These are phyloP conservation scores for Phthorimaea operculella DNA, from an alignment of 1,140 invertebrate genomes.

Conservation along the genomic window DNA sequence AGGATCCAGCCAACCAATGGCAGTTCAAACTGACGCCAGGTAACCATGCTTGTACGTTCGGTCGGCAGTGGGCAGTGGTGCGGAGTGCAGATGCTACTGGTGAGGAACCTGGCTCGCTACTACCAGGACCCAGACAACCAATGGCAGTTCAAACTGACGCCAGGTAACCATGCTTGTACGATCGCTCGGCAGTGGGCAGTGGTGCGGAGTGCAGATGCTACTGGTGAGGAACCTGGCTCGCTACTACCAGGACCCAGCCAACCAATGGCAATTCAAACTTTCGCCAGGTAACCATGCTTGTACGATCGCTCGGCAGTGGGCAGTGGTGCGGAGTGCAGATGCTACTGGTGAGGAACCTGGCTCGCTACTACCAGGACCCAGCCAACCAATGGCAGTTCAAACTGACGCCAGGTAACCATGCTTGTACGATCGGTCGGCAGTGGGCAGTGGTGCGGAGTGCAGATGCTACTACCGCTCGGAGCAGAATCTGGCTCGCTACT, in stretches of 20 bases:
- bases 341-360: slow-evolving; percentile 73
- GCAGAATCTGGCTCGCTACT: slow-evolving; percentile 67
- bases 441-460: slow-evolving; percentile 65
- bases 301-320: slow-evolving; percentile 74
- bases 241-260: slow-evolving; percentile 64
- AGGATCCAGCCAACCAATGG: slow-evolving; percentile 65
- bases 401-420: slow-evolving; percentile 69
- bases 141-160: slow-evolving; percentile 71
- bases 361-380: slow-evolving; percentile 65
- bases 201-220: slow-evolving; percentile 68
- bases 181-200: slow-evolving; percentile 70
- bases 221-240: slow-evolving; percentile 70
- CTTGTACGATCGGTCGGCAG: slow-evolving; percentile 74
- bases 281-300: slow-evolving; percentile 68
- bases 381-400: slow-evolving; percentile 70
- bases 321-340: slow-evolving; percentile 56
- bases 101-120: slow-evolving; percentile 69
- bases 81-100: slow-evolving; percentile 70
- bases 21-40: slow-evolving; percentile 73
- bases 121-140: slow-evolving; percentile 66
- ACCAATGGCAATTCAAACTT: slow-evolving; percentile 72
- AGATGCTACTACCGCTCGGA: slow-evolving; percentile 72
- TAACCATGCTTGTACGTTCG: slow-evolving; percentile 72
- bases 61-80: slow-evolving; percentile 64
- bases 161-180: slow-evolving; percentile 72